Evolutionary conservation across 1,140 invertebrate genomes (phyloP), one percentile per base, ranked within the genome.

Genomic region (Drosophila pandora): DNA sequence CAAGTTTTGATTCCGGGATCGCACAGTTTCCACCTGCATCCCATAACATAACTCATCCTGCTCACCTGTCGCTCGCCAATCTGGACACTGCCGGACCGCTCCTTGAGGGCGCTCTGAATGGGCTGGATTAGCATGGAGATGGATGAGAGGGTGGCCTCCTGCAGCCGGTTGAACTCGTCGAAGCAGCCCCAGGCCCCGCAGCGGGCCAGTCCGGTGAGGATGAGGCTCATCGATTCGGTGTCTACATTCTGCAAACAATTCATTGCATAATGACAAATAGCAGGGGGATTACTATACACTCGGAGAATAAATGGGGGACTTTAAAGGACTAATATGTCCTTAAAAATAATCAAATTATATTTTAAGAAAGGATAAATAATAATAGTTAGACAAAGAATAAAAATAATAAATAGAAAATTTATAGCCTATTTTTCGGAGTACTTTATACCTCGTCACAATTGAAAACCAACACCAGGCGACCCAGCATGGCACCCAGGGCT

Each of bases 171-270:
- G 92, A 99, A 99, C 93, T 99, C 98, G 93, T 99, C 98, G 92
- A 99, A 99, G 92, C 98, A 99, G 28, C 98, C 98, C 98, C 98
- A 99, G 37, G 98, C 97, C n/a, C 98, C 98, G 92, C 97, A 97
- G 91, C 97, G 96, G 0, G 97, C 97, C 43, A 99, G 85, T 0
- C 98, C 98, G 32, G 97, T 95, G 53, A 99, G 94, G 81, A 99
- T 97, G 55, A 98, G 93, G 17, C 95, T 96, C 96, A 99, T 98
- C 54, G 97, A 98, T 78, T 95, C 95, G 0, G 96, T 95, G 93
- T 99, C 98, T 92, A 99, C 98, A 47, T 97, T 97, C 97, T 96
- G 85, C 22, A 88, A 80, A 50, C 65, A 79, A 52, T 60, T 56
- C 48, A 64, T 25, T 37, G 60, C 60, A 89, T 76, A 76, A 79